Base-by-base conservation (phyloP, 1,140 invertebrate genomes). In the Lepidurus apus region DNA sequence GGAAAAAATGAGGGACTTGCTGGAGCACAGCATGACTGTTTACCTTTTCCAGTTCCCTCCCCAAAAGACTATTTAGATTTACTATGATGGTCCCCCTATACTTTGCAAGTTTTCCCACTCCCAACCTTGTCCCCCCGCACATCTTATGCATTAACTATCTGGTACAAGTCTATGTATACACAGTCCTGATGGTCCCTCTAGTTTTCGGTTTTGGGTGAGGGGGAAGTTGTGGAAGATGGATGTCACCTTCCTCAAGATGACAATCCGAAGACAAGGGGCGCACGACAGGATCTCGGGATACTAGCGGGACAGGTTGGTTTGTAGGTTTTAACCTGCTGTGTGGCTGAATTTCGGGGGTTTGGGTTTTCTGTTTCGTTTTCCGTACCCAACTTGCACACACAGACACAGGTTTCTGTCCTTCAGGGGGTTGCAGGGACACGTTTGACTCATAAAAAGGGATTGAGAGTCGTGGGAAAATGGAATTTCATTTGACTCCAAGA, bases 391-490 rank as follows among this genome's bases (percentile, higher is more conserved):
- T 34, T 34, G 34, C 34, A 34, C 34, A 26, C 13, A n/a, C 53
- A 21, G 53, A 13, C 53, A 65, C 34, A 34, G 34, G 53, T 13
- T 65, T 65, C 7, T 65, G 7, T 9, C 53, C 53, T 65, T 65
- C 9, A 17, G 53, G 53, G 53, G 53, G 17, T 65, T 65, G 9
- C 53, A 13, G 53, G 53, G 21, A 13, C 17, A 9, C 21, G 9
- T 65, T 65, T 65, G 53, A 65, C 53, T 13, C 53, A 65, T 17
- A 65, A 65, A 17, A 65, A 65, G 53, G 53, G 53, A 65, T 65
- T 65, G 53, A 65, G 53, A 65, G 53, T 65, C 53, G 53, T 65
- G 53, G 53, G 53, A 65, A 65, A 65, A 17, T 65, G 53, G 53
- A 17, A 7, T 21, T 65, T 17, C 53, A 65, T 13, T 65, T 65